A percentile compares a stretch with the other conserved stretches of the same genome.
These are phyloP conservation scores for Folsomia candida DNA, from an alignment of 2,888 invertebrate genomes.

Conservation along the genomic window DNA sequence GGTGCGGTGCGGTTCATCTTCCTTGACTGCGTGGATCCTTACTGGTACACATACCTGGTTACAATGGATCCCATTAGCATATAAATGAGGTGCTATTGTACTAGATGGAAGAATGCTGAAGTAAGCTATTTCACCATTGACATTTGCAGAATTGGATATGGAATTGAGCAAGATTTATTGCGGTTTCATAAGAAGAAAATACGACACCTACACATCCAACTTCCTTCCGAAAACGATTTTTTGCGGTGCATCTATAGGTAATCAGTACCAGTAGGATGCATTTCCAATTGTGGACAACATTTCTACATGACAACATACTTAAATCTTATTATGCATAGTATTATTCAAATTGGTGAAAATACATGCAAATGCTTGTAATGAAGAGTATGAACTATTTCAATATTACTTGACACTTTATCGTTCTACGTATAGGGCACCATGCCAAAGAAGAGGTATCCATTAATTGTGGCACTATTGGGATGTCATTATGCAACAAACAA, in stretches of 20 bases:
- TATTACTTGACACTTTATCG: too few species aligned
- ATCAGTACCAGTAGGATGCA: not conserved
- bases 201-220: not conserved
- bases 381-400: too few species aligned
- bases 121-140: conserved; percentile 6
- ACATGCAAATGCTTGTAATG: too few species aligned
- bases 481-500: too few species aligned
- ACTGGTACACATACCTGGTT: conserved; percentile 9
- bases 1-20: not conserved
- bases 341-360: too few species aligned
- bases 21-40: conserved; percentile 13
- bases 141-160: conserved; percentile 14
- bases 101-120: not conserved
- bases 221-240: not conserved
- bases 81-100: conserved; percentile 14
- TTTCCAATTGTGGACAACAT: too few species aligned
- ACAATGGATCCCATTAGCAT: conserved; percentile 14
- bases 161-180: conserved; percentile 14
- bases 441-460: too few species aligned
- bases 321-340: conserved; percentile 4
- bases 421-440: too few species aligned
- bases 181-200: not conserved
- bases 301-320: conserved; percentile 8
- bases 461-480: too few species aligned
- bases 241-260: not conserved